Percentiles rank a stretch among this genome's conserved stretches.
Conservation (phyloP, 2,797 vertebrate species). For the Gymnopithys bicolor region DNA sequence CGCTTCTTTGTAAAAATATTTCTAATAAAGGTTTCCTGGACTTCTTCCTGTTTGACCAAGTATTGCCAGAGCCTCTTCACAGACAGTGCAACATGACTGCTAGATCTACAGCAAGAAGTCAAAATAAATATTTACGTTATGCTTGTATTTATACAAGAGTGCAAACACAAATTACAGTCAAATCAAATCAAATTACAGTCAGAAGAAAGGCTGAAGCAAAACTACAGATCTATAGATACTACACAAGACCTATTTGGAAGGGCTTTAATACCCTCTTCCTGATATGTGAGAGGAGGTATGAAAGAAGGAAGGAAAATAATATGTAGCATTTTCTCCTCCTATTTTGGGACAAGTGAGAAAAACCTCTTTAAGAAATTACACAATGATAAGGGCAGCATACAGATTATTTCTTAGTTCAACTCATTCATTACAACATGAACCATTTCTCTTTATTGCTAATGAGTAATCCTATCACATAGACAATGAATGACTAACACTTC, state of each 20-base stretch:
- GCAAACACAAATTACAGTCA: no score
- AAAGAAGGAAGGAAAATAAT: background rate
- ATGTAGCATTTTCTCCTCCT: background rate
- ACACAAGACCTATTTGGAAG: background rate
- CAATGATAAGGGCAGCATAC: background rate
- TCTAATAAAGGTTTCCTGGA: conserved; percentile 97
- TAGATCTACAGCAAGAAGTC: conserved; percentile 80
- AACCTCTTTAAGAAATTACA: background rate
- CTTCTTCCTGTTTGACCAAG: conserved; percentile 93
- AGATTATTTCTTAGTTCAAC: background rate
- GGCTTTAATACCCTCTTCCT: background rate
- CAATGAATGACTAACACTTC: background rate
- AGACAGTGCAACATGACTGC: conserved; percentile 84
- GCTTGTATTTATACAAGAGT: background rate
- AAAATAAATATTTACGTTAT: background rate
- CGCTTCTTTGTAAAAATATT: conserved; percentile 95
- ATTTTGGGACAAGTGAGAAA: background rate
- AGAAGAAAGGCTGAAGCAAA: background rate
- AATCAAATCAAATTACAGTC: background rate
- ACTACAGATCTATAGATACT: background rate
- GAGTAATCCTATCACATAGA: background rate
- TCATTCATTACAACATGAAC: background rate
- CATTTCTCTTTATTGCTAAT: background rate
- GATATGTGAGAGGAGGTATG: background rate
- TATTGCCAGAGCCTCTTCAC: conserved; percentile 96